Evolutionary conservation across 2,113 vertebrate species (phyloP), one percentile per base, ranked within the genome.

Genomic region (Mirounga angustirostris): DNA sequence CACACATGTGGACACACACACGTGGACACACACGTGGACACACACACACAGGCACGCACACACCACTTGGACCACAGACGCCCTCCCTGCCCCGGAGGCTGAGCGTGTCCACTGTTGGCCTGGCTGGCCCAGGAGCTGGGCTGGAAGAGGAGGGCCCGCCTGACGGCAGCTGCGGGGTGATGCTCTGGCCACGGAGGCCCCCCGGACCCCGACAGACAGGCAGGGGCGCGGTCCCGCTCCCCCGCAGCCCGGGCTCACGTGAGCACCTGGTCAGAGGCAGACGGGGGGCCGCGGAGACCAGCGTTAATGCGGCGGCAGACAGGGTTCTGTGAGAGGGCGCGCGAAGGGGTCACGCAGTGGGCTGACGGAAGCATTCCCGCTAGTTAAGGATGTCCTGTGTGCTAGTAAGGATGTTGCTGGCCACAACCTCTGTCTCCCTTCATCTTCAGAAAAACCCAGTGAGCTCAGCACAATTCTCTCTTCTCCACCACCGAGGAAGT

Each of bases 211-310:
- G 4, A 28, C 7, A 15, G 18, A 15, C 2, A 18, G 21, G 21
- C 43, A 13, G 54, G 7, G 8, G 14, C 2, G 1, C 4, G 0
- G 4, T 5, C 19, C 80, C 2, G 1, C 5, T 14, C 4, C 4
- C 43, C 88, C 0, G 2, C 21, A 3, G 43, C 88, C 73, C 33
- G 15, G 82, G 58, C 26, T 7, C 58, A 46, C 2, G 1, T 61
- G 1, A 5, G 10, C 71, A n/a, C 56, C 19, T 5, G 21, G 13
- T 15, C 33, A 10, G 40, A 50, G 28, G 16, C 52, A 4, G 8
- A 56, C n/a, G 0, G 10, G 15, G 7, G 67, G 24, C 10, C 5
- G 0, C 0, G 19, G 46, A 67, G 36, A 22, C 83, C 1, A 12
- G 63, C 67, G 7, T n/a, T 33, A 1, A 18, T 0, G 7, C 5